These are phyloP conservation scores for Galbula dea DNA, from an alignment of 2,113 vertebrate species.

Conservation along the genomic window DNA sequence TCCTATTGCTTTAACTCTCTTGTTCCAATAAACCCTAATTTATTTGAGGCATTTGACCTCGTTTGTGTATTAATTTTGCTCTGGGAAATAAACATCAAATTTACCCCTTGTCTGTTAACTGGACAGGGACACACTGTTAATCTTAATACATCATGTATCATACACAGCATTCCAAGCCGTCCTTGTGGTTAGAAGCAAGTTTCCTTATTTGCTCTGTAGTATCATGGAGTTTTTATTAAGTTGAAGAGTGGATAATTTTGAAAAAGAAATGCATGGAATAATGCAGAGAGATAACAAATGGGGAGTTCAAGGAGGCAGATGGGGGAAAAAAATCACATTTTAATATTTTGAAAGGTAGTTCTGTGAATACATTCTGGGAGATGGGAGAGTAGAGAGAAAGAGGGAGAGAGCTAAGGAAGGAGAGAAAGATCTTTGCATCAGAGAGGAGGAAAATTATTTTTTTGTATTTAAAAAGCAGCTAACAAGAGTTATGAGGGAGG, in stretches of 20 bases:
- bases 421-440: not conserved
- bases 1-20: too few species aligned
- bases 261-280: not conserved
- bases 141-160: too few species aligned
- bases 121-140: too few species aligned
- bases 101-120: too few species aligned
- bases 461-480: not conserved
- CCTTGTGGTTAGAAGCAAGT: not conserved
- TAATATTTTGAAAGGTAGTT: not conserved
- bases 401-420: too few species aligned
- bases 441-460: not conserved
- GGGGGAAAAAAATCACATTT: not conserved
- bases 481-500: not conserved
- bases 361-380: not conserved
- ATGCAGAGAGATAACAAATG: not conserved
- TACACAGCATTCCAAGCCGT: too few species aligned
- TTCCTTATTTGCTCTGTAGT: not conserved
- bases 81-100: too few species aligned
- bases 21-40: too few species aligned
- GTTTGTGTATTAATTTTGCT: too few species aligned
- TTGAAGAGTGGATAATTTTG: not conserved
- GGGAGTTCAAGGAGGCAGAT: accelerated
- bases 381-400: too few species aligned
- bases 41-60: too few species aligned
- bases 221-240: not conserved